These are phyloP conservation scores for Periphyllus acericola DNA, from an alignment of 2,888 invertebrate species.

Conservation along the genomic window DNA sequence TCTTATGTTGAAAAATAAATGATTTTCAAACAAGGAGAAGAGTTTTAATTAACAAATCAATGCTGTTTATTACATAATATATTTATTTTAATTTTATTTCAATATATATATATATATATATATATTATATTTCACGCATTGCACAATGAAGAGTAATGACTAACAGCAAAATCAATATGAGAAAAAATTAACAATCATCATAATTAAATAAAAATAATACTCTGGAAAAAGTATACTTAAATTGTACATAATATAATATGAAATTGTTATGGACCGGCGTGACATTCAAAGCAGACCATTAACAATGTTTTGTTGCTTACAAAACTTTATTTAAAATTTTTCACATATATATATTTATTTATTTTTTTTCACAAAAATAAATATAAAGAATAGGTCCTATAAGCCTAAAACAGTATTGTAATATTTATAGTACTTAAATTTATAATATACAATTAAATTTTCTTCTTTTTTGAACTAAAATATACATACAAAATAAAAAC, in stretches of 20 bases:
- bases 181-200: slow-evolving; percentile 36
- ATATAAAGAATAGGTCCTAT: slow-evolving; percentile 33
- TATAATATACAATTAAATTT: slow-evolving; percentile 27
- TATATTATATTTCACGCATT: slow-evolving; percentile 46
- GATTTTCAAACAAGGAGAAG: neutral
- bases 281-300: slow-evolving; percentile 35
- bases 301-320: slow-evolving; percentile 14
- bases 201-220: slow-evolving; percentile 47
- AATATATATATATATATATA: neutral
- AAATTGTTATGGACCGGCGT: slow-evolving; percentile 20
- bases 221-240: slow-evolving; percentile 42
- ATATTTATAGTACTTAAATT: slow-evolving; percentile 41
- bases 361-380: slow-evolving; percentile 49
- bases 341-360: no score
- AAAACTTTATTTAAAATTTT: slow-evolving; percentile 20
- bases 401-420: slow-evolving; percentile 44
- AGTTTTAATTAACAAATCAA: neutral
- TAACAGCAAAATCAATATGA: slow-evolving; percentile 52
- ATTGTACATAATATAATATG: slow-evolving; percentile 21
- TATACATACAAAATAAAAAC: slow-evolving; percentile 50
- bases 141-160: slow-evolving; percentile 60
- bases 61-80: neutral
- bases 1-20: no score
- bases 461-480: slow-evolving; percentile 14
- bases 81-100: slow-evolving; percentile 45